Evolutionary conservation across 2,113 vertebrate genomes (phyloP).

Genomic region (Crocuta crocuta): DNA sequence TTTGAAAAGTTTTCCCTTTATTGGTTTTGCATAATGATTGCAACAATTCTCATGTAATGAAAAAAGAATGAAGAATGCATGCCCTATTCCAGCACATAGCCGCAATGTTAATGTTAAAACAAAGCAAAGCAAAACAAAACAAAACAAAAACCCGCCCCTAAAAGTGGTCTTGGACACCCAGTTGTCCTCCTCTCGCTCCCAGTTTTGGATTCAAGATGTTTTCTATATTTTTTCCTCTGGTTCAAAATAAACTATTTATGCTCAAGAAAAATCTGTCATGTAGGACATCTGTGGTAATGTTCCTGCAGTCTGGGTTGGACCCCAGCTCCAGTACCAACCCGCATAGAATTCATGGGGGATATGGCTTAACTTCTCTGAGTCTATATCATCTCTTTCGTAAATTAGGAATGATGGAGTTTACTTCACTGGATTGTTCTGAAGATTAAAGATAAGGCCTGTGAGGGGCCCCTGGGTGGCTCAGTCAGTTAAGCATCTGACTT

Average conservation of each 20-base stretch:
- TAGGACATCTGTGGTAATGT: neutral
- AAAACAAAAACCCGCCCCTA: constrained; percentile 71
- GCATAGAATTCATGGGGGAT: neutral
- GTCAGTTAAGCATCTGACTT: too few species aligned
- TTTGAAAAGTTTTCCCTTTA: constrained; percentile 65
- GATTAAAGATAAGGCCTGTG: neutral
- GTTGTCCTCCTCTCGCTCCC: neutral
- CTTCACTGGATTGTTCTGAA: neutral
- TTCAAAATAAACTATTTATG: constrained; percentile 50
- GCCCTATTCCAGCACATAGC: constrained; percentile 68
- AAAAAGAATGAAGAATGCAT: constrained; percentile 81
- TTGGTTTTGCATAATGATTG: constrained; percentile 79
- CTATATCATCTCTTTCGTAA: neutral
- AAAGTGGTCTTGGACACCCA: constrained; percentile 41
- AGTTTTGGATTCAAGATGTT: constrained; percentile 53
- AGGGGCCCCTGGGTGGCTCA: too few species aligned
- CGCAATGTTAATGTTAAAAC: constrained; percentile 70
- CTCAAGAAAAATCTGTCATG: constrained; percentile 28
- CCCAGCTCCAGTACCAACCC: neutral
- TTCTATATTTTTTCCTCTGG: constrained; percentile 29
- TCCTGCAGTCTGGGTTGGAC: constrained; percentile 9
- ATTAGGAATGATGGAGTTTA: neutral
- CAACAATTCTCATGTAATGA: constrained; percentile 75
- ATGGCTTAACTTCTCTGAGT: neutral
- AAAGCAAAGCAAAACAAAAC: constrained; percentile 73